phyloP scores from a whole-genome alignment of 2,888 invertebrate species.

The Leuctra nigra region DNA sequence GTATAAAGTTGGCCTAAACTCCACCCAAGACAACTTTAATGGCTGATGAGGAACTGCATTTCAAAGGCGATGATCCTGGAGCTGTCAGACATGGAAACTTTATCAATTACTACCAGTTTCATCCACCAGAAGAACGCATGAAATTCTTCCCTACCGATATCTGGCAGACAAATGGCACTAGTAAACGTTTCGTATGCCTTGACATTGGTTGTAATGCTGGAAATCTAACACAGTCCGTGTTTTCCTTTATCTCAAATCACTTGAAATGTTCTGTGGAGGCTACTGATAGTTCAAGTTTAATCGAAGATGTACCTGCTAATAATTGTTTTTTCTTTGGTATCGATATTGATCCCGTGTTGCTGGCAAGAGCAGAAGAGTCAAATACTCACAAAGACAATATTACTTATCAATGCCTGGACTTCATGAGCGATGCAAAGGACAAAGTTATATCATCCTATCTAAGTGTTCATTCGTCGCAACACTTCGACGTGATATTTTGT shows the following conservation, averaged over 20 bases:
- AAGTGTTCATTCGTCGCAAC: too few species aligned
- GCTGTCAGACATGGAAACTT: slow-evolving; percentile 77
- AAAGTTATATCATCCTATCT: slow-evolving; percentile 46
- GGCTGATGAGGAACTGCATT: slow-evolving; percentile 40
- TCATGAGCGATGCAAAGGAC: slow-evolving; percentile 44
- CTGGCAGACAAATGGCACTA: slow-evolving; percentile 38
- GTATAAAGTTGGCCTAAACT: too few species aligned
- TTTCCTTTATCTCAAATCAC: slow-evolving; percentile 45
- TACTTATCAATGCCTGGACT: slow-evolving; percentile 52
- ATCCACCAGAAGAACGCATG: slow-evolving; percentile 61
- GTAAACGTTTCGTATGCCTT: slow-evolving; percentile 46
- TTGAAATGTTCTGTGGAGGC: neutral
- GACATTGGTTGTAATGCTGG: slow-evolving; percentile 79
- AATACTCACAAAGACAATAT: slow-evolving; percentile 44
- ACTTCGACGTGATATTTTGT: slow-evolving; percentile 64
- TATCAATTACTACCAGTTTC: slow-evolving; percentile 80
- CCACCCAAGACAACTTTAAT: too few species aligned
- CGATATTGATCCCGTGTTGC: slow-evolving; percentile 66
- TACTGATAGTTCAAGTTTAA: neutral
- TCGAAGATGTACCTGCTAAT: slow-evolving; percentile 32
- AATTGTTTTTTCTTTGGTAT: slow-evolving; percentile 53
- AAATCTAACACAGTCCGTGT: slow-evolving; percentile 57
- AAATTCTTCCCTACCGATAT: slow-evolving; percentile 51
- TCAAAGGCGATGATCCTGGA: slow-evolving; percentile 60
- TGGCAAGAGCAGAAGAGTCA: slow-evolving; percentile 55